Conservation (phyloP, 23 tunicate genomes). For the Styela plicata region DNA sequence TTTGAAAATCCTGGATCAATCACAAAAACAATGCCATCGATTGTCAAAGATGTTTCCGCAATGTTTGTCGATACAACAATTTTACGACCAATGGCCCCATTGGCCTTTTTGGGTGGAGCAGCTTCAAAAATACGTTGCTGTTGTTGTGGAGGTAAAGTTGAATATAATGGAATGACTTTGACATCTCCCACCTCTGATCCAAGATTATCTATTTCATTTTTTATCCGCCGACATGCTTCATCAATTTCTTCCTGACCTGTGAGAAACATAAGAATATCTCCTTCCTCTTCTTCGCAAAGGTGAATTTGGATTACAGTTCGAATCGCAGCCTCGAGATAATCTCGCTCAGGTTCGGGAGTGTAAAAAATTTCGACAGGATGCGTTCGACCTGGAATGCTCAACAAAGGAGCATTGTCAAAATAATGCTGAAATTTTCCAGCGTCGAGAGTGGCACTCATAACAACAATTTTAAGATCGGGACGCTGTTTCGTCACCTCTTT, state of each 20-base stretch:
- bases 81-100: constrained; percentile 94
- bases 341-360: constrained; percentile 98
- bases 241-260: constrained; percentile 99
- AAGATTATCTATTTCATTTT: constrained; percentile 79
- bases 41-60: constrained; percentile 95
- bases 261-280: constrained; percentile 90
- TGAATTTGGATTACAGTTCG: constrained; percentile 97
- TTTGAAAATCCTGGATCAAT: constrained; percentile 99
- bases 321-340: constrained; percentile 95
- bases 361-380: constrained; percentile 95
- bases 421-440: constrained; percentile 96
- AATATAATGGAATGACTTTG: constrained; percentile 89
- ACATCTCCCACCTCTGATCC: constrained; percentile 91
- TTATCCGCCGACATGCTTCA: constrained; percentile 93
- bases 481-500: constrained; percentile 92
- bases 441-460: constrained; percentile 98
- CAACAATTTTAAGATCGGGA: constrained; percentile 89
- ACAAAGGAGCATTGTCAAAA: constrained; percentile 91
- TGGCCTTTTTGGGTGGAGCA: constrained; percentile 82
- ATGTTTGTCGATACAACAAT: constrained; percentile 92
- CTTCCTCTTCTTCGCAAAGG: constrained; percentile 88
- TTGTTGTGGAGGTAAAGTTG: constrained; percentile 87
- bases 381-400: constrained; percentile 93
- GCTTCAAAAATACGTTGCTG: constrained; percentile 87
- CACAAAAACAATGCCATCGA: constrained; percentile 96